Percentiles rank a stretch among this genome's conserved stretches.
Conservation (phyloP, 2,888 invertebrate species). For the Carterocephalus palaemon region DNA sequence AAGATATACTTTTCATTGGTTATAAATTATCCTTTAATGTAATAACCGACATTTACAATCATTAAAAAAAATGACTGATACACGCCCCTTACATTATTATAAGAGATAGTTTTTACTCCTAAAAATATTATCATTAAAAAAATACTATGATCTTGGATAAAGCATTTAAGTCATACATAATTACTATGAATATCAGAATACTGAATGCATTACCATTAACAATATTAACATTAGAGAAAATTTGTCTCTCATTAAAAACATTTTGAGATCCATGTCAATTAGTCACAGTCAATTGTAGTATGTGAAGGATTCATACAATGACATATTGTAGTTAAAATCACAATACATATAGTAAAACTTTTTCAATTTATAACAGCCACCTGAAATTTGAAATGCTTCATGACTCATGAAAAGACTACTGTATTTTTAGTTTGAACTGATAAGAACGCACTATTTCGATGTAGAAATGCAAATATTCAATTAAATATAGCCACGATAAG, state of each 20-base stretch:
- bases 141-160: constrained; percentile 59
- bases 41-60: too few species aligned
- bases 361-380: too few species aligned
- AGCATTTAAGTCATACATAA: constrained; percentile 46
- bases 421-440: too few species aligned
- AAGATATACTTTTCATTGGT: too few species aligned
- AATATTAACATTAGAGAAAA: constrained; percentile 25
- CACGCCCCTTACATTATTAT: constrained; percentile 15
- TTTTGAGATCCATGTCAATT: constrained; percentile 8
- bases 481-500: constrained; percentile 8
- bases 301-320: too few species aligned
- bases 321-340: too few species aligned
- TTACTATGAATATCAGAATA: constrained; percentile 40
- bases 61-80: constrained; percentile 9
- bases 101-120: constrained; percentile 36
- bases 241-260: not conserved
- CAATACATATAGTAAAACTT: too few species aligned
- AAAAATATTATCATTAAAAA: constrained; percentile 54
- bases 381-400: too few species aligned
- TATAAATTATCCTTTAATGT: too few species aligned
- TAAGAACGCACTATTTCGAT: too few species aligned
- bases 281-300: too few species aligned
- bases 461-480: not conserved
- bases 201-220: constrained; percentile 46
- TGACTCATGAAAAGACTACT: too few species aligned